Base-by-base conservation (phyloP, 2,888 invertebrate genomes). In the Camptogramma bilineatum region DNA sequence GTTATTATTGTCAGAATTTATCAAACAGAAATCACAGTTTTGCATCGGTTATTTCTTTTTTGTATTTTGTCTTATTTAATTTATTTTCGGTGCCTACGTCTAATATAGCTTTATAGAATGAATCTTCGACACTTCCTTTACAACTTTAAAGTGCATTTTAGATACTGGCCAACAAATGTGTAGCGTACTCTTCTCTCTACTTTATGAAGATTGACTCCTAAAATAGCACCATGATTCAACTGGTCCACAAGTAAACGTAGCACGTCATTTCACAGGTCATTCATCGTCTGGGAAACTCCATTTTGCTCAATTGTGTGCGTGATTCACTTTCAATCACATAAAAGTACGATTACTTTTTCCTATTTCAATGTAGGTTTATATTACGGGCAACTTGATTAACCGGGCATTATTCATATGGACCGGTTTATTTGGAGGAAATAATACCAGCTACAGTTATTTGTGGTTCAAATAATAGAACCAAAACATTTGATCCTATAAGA, bases 261-360 rank as follows among this genome's bases (percentile, higher is more conserved):
- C 21, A 59, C 59, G 46, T 55, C 61, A 65, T 58, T 50, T 9
- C 46, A 56, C 54, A 54, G 58, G 50, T 62, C 58, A 62, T 65
- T 60, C 56, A 62, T 62, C 54, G 58, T 66, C 51, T 66, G 66
- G 66, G 47, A 55, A 66, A 66, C 62, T 59, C 66, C 66, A 31
- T n/a, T 62, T 47, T 47, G 46, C 50, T 58, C 18, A 61, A 34
- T 47, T 21, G 28, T 21, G 51, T n/a, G 10, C 18, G 28, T 66
- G 56, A 57, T 53, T 56, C 65, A 66, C 42, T 16, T 58, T 48
- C 10, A 42, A 54, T 50, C 21, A 17, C 3, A 7, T n/a, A 39
- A 5, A 44, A 44, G 17, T 44, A 17, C 16, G 16, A 16, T 57
- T 21, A n/a, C 47, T 56, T 56, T 56, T 47, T n/a, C n/a, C n/a